Base-by-base conservation (phyloP, 1,140 invertebrate species). In the Bombus balteatus region DNA sequence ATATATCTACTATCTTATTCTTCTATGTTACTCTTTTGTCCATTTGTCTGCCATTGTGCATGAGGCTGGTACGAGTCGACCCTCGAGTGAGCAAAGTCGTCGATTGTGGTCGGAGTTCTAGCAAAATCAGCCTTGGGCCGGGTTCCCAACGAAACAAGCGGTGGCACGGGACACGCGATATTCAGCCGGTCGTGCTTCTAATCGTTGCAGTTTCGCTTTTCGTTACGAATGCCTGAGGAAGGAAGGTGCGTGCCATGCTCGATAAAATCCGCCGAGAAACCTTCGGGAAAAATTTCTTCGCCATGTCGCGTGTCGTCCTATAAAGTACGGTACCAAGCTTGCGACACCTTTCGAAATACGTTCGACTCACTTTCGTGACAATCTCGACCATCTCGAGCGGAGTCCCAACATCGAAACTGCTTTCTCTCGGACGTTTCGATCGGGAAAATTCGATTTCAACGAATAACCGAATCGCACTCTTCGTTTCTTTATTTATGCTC, bases 271-370 rank as follows among this genome's bases (percentile, higher is more conserved):
- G 1, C 8, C 10, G 25, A 13, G 70, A 5, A 71, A 39, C 37
- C 12, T n/a, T 71, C 70, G 13, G 18, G 25, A 71, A 71, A 41
- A 39, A 71, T 41, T 71, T 39, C 37, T 71, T 25, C 25, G 25
- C 12, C 25, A 1, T 71, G 25, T 71, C 70, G 70, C 70, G 70
- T 71, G 70, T 15, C 12, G 39, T 71, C 41, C 28, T 6, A 28
- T 15, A 25, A 32, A 9, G 34, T 4, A 71, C 25, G 9, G 68
- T 71, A 71, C 25, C 37, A 28, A 71, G 68, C 47, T 53, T 53
- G 47, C 70, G 70, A 71, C 70, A 71, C 70, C 70, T 71, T 41
- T 71, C 10, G 37, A 41, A n/a, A 71, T 71, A n/a, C 66, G 66
- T 37, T 34, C 65, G 18, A 25, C 6, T 18, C 32, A 0, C 2